Base-by-base conservation (phyloP, 2,888 invertebrate genomes). In the Nymphalis polychloros region DNA sequence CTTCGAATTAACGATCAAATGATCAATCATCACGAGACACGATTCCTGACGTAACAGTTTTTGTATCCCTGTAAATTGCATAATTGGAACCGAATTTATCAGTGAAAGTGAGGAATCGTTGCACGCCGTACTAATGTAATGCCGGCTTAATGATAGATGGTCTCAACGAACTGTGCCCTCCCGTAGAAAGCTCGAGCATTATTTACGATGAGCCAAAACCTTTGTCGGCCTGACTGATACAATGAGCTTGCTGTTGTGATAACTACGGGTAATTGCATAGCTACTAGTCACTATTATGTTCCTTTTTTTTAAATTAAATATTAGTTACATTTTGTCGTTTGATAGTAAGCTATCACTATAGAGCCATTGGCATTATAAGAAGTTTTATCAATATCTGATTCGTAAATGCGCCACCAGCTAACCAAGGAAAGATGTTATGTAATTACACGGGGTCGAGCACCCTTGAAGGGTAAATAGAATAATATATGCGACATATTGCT, bases 21-120 rank as follows among this genome's bases (percentile, higher is more conserved):
- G 75, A 77, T 79, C 74, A 77, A 79, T 78, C 78, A 78, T 75
- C 70, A 64, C 70, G 73, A 71, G 75, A 77, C 77, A 76, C 77
- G 77, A 75, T 68, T 76, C 72, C 63, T 76, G 77, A 78, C 76
- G 77, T 76, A 78, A 76, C 74, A 74, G 69, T 73, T 68, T 64
- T 63, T 68, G 74, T 72, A 76, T 78, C 79, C 81, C 79, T 76
- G 77, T 81, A 84, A 84, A 87, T 90, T 89, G 84, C 87, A 86
- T 88, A 90, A 90, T 86, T 84, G 83, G 78, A 78, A 79, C 80
- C 82, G 79, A 87, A 86, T 84, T 84, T 83, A 88, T 85, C 81
- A 85, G 90, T 85, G 91, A 91, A 91, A 91, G 91, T 89, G 84
- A 81, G 80, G 85, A 86, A 86, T 86, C 80, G 81, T 78, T 84